Base-by-base conservation (phyloP, 2,113 vertebrate genomes). In the Cricetomys ansorgei region DNA sequence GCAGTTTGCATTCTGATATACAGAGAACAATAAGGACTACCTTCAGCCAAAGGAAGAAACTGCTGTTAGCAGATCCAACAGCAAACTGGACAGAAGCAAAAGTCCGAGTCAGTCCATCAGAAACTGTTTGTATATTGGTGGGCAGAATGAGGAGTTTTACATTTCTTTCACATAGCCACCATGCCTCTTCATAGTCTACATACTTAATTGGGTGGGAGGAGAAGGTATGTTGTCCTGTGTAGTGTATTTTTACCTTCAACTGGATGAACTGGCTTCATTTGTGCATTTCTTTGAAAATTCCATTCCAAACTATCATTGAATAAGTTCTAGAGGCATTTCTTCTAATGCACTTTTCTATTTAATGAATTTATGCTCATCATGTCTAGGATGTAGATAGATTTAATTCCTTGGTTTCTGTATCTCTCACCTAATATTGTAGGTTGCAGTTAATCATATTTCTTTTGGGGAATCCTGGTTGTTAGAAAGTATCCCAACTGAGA, bases 331-430 rank as follows among this genome's bases (percentile, higher is more conserved):
- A 57, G 27, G 8, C 1, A 69, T 79, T 79, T 29, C 0, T 5
- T 67, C 9, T 55, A 67, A 93, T 27, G 0, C 34, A 45, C 0
- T 81, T 45, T 40, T 4, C 76, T 34, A 65, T 25, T 86, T 40
- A 50, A 13, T 59, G 34, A 43, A 86, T 13, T 40, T 40, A 75
- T 70, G 19, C 5, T 7, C 59, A 65, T 0, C 0, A 5, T 65
- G 37, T 23, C 9, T 59, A 85, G 34, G 17, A 8, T 10, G 29
- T 85, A 29, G 12, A 23, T 12, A 27, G 8, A 48, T 72, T 62
- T 31, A 37, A 55, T 59, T 88, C 55, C n/a, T 91, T 92, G 13
- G 85, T n/a, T n/a, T 96, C 27, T 96, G 13, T 48, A 64, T 85
- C 94, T 17, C 21, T 76, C 80, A 77, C 21, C 50, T 88, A 92